Percentiles rank a stretch among this genome's conserved stretches.
Conservation (phyloP, 2,888 invertebrate genomes). For the Chrysodeixis includens region DNA sequence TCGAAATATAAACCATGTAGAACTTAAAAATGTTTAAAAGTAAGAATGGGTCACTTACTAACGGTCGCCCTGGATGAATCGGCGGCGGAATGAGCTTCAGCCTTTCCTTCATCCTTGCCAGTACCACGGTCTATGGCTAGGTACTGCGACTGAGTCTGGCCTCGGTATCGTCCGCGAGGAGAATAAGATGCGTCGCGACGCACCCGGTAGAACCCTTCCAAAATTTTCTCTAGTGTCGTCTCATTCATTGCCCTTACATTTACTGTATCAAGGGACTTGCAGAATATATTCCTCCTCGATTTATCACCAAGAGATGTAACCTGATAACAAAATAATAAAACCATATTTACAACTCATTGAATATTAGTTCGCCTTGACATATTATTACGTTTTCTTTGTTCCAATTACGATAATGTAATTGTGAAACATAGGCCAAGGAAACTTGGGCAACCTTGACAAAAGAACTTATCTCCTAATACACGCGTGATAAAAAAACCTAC, state of each 20-base stretch:
- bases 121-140: slow-evolving; percentile 87
- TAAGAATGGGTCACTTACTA: slow-evolving; percentile 89
- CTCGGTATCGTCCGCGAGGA: slow-evolving; percentile 88
- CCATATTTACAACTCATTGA: slow-evolving; percentile 14
- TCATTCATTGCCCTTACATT: slow-evolving; percentile 27
- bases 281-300: slow-evolving; percentile 58
- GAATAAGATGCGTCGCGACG: slow-evolving; percentile 69
- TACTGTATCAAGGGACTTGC: slow-evolving; percentile 58
- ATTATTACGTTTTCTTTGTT: slow-evolving; percentile 61
- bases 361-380: slow-evolving; percentile 63
- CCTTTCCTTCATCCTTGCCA: slow-evolving; percentile 92
- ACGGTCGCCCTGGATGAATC: slow-evolving; percentile 92
- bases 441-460: slow-evolving; percentile 74
- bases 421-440: slow-evolving; percentile 81
- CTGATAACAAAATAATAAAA: slow-evolving; percentile 66
- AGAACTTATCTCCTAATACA: slow-evolving; percentile 71
- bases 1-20: too few species aligned
- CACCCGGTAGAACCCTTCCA: slow-evolving; percentile 53
- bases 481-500: slow-evolving; percentile 52
- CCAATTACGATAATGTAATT: slow-evolving; percentile 72
- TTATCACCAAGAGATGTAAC: slow-evolving; percentile 59
- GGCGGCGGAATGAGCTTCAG: slow-evolving; percentile 94
- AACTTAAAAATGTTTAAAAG: neutral
- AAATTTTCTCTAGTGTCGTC: slow-evolving; percentile 18
- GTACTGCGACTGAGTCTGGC: slow-evolving; percentile 96